Evolutionary conservation across 2,113 vertebrate genomes (phyloP).

Genomic region (Balaeniceps rex): DNA sequence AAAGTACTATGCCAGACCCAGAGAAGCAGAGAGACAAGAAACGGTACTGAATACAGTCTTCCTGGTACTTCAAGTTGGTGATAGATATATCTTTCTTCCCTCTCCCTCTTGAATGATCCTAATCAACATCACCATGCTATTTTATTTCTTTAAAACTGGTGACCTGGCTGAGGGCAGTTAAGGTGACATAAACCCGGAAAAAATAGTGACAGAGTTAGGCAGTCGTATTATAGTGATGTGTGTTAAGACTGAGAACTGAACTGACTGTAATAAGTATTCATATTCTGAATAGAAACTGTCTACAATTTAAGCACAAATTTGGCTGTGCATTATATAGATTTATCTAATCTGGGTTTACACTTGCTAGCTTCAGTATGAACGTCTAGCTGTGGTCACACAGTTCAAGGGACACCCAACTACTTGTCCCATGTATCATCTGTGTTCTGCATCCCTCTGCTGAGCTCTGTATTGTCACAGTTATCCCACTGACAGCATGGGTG

Average conservation of each 20-base stretch:
- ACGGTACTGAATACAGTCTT: not conserved
- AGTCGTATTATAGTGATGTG: not conserved
- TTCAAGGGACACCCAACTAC: not conserved
- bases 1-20: not conserved
- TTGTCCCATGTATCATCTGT: not conserved
- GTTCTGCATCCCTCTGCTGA: not conserved
- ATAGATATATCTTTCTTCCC: not conserved
- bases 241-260: not conserved
- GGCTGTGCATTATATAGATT: not conserved
- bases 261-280: not conserved
- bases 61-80: not conserved
- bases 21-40: not conserved
- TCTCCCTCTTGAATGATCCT: not conserved
- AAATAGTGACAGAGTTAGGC: not conserved
- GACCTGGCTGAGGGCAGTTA: not conserved
- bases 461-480: not conserved
- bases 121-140: not conserved
- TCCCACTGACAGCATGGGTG: not conserved
- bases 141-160: not conserved
- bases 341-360: not conserved
- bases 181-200: not conserved
- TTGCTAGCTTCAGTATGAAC: not conserved
- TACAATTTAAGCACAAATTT: not conserved
- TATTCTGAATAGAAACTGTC: not conserved
- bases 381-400: not conserved